Conservation (phyloP, 2,797 vertebrate species). For the Lates japonicus region DNA sequence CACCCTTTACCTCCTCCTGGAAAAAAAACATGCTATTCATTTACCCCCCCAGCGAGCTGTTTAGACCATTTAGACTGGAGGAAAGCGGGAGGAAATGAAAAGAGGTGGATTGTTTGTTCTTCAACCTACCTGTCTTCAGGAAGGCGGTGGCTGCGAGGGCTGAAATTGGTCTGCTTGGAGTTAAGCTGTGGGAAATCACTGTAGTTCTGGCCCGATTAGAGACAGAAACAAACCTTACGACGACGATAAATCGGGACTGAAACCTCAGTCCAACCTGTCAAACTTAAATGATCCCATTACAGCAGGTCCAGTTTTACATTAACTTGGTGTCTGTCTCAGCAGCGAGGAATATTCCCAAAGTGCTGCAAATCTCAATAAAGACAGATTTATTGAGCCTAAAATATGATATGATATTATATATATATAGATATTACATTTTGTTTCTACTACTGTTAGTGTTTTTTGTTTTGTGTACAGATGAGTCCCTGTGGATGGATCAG, state of each 20-base stretch:
- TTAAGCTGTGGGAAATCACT: conserved; percentile 5
- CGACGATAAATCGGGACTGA: too few species aligned
- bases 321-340: background rate
- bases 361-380: background rate
- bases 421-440: too few species aligned
- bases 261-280: background rate
- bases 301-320: background rate
- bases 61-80: conserved; percentile 23
- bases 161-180: too few species aligned
- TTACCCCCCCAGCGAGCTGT: background rate
- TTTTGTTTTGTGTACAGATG: too few species aligned
- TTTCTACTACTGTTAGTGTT: background rate
- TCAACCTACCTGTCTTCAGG: background rate
- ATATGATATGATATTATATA: too few species aligned
- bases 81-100: conserved; percentile 16
- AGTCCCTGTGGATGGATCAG: background rate
- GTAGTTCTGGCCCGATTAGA: conserved; percentile 7
- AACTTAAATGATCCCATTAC: background rate
- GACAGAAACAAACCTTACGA: background rate
- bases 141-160: background rate
- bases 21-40: conserved; percentile 33
- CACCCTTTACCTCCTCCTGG: conserved; percentile 40
- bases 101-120: conserved; percentile 42
- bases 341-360: background rate
- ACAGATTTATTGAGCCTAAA: too few species aligned